Conservation (phyloP, 2,113 vertebrate genomes). For the Motacilla alba region DNA sequence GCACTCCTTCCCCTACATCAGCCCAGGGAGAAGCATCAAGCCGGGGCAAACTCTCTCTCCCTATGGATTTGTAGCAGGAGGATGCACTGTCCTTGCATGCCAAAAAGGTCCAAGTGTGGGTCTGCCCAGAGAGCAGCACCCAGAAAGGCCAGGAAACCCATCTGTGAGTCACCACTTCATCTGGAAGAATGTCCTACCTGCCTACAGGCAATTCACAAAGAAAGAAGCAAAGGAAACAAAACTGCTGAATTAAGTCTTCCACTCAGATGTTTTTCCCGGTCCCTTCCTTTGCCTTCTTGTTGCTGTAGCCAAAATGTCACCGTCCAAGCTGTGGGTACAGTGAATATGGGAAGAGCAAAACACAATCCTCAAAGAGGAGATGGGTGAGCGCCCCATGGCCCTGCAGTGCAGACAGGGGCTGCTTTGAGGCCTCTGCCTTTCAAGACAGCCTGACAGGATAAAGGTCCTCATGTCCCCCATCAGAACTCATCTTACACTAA, state of each 20-base stretch:
- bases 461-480: background rate
- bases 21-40: background rate
- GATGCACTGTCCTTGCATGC: rapidly evolving
- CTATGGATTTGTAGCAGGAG: background rate
- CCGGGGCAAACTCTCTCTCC: background rate
- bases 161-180: background rate
- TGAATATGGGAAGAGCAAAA: background rate
- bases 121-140: background rate
- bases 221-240: background rate
- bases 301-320: background rate
- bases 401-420: background rate
- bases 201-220: background rate
- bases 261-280: background rate
- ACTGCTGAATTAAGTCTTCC: background rate
- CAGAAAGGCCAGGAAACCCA: background rate
- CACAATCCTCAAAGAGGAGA: rapidly evolving
- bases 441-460: constrained; percentile 29
- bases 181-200: background rate
- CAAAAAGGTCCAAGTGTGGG: rapidly evolving
- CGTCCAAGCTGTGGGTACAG: rapidly evolving
- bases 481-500: constrained; percentile 44
- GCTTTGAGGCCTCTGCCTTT: background rate
- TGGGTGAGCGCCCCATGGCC: background rate
- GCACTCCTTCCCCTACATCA: background rate
- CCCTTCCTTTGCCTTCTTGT: background rate